Conservation (phyloP, 1,140 invertebrate species). For the Leptinotarsa lineolata region DNA sequence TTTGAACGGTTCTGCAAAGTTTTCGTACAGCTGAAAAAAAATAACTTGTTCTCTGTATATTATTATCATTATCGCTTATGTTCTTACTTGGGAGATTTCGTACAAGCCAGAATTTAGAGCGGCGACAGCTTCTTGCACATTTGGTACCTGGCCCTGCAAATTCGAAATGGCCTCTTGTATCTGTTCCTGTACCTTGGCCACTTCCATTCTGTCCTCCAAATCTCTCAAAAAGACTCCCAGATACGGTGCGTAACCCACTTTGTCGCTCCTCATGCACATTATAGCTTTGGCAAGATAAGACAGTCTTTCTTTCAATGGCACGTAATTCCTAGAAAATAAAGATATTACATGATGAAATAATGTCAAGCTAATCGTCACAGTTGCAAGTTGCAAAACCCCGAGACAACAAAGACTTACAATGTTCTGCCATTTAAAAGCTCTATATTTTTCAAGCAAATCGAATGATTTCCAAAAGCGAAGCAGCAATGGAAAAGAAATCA, state of each 20-base stretch:
- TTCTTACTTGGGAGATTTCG: conserved; percentile 67
- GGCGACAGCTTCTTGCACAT: conserved; percentile 58
- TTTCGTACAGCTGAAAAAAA: conserved; percentile 73
- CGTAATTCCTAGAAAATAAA: conserved; percentile 59
- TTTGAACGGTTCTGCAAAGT: conserved; percentile 79
- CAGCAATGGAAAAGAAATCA: too few relatives aligned
- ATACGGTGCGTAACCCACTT: conserved; percentile 73
- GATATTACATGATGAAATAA: too few relatives aligned
- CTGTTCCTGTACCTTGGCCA: conserved; percentile 78
- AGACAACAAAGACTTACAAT: too few relatives aligned
- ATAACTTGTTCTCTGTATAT: too few relatives aligned
- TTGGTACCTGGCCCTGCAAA: conserved; percentile 55
- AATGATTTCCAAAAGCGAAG: too few relatives aligned
- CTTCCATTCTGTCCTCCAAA: conserved; percentile 92
- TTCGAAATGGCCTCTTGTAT: conserved; percentile 69
- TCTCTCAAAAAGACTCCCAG: conserved; percentile 87
- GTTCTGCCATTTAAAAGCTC: too few relatives aligned
- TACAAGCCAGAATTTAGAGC: conserved; percentile 67
- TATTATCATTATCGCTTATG: neutral
- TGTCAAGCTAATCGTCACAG: too few relatives aligned
- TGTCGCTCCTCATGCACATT: conserved; percentile 89
- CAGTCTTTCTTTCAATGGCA: conserved; percentile 74
- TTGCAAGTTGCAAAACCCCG: too few relatives aligned
- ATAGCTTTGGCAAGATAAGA: conserved; percentile 93
- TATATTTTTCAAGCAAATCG: too few relatives aligned